Evolutionary conservation across 2,888 invertebrate genomes (phyloP).

Genomic region (Drosophila percnosoma): DNA sequence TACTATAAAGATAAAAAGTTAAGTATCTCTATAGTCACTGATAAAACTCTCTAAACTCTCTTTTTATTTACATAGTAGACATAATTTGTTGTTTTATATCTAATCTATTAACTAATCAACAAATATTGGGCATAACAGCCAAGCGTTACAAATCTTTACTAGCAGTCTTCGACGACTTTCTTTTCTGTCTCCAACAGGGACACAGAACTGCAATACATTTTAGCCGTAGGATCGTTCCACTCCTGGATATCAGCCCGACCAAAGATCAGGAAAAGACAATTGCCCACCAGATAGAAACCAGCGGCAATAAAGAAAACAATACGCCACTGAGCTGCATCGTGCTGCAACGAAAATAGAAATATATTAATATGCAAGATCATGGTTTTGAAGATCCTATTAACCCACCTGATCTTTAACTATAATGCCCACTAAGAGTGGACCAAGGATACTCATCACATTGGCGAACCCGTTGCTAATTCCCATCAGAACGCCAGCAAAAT

Average conservation of each 20-base stretch:
- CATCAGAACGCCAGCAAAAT: slow-evolving; percentile 89
- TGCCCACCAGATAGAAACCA: slow-evolving; percentile 89
- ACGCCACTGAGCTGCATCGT: slow-evolving; percentile 89
- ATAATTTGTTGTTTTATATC: not conserved
- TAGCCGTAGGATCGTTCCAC: slow-evolving; percentile 88
- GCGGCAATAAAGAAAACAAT: slow-evolving; percentile 91
- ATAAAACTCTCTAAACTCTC: not conserved
- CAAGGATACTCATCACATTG: slow-evolving; percentile 88
- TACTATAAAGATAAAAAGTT: not conserved
- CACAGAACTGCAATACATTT: slow-evolving; percentile 53
- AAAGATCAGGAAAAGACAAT: slow-evolving; percentile 89
- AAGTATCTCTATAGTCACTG: not conserved
- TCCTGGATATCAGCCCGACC: slow-evolving; percentile 88
- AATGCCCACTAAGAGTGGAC: slow-evolving; percentile 87
- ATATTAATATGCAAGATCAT: not conserved
- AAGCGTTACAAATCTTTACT: not conserved
- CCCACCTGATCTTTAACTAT: slow-evolving; percentile 87
- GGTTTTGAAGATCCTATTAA: not conserved
- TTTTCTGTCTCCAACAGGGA: slow-evolving; percentile 32
- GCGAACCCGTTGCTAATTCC: slow-evolving; percentile 89
- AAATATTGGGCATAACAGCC: not conserved
- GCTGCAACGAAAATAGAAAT: slow-evolving; percentile 85
- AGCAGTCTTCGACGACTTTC: not conserved
- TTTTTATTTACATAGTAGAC: not conserved
- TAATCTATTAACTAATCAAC: slow-evolving; percentile 16